These are phyloP conservation scores for Eilema griseolum DNA, from an alignment of 2,888 invertebrate species.

Conservation along the genomic window DNA sequence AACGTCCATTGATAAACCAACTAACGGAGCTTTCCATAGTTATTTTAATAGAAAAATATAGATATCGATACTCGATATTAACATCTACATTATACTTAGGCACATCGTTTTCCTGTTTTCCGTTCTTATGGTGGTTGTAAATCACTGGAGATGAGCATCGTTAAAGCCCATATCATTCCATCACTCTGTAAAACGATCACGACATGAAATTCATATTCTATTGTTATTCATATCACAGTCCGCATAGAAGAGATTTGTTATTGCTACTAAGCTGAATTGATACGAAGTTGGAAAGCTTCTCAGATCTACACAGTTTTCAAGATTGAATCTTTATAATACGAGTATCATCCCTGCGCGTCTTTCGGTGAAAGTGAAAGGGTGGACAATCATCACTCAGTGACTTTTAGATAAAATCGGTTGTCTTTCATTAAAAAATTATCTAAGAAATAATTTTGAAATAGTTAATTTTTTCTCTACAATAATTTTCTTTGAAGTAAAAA, in stretches of 20 bases:
- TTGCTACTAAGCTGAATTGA: slow-evolving; percentile 6
- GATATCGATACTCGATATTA: neutral
- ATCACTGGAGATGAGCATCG: slow-evolving; percentile 21
- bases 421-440: too few relatives aligned
- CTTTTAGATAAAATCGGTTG: too few relatives aligned
- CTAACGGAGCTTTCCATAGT: too few relatives aligned
- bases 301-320: slow-evolving; percentile 1
- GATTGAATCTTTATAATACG: neutral
- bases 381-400: neutral
- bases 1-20: too few relatives aligned
- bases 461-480: too few relatives aligned
- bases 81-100: neutral
- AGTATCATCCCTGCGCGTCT: neutral
- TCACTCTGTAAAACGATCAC: slow-evolving; percentile 21
- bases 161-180: slow-evolving; percentile 15
- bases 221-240: slow-evolving; percentile 21
- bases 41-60: neutral
- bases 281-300: slow-evolving; percentile 1
- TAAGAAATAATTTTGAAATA: too few relatives aligned
- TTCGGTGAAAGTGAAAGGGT: neutral
- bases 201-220: slow-evolving; percentile 20
- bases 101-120: slow-evolving; percentile 22
- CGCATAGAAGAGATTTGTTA: slow-evolving; percentile 15
- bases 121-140: slow-evolving; percentile 15
- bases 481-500: too few relatives aligned